These are phyloP conservation scores for Linyphia triangularis DNA, from an alignment of 2,888 invertebrate genomes.

Conservation along the genomic window DNA sequence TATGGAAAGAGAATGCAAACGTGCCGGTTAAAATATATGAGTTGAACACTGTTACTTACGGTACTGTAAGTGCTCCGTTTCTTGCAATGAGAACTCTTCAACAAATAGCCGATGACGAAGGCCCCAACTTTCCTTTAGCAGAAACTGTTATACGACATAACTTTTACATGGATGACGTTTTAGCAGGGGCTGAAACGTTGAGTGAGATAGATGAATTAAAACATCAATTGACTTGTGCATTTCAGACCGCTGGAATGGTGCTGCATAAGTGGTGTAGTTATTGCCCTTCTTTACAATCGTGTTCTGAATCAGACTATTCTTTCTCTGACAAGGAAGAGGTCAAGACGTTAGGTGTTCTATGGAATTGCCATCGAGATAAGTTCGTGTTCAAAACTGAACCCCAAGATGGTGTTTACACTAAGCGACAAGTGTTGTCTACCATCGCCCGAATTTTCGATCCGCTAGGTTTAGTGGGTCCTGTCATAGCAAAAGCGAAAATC, in stretches of 20 bases:
- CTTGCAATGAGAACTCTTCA: background rate
- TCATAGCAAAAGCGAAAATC: conserved; percentile 9
- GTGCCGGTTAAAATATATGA: background rate
- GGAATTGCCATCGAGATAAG: background rate
- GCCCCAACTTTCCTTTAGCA: background rate
- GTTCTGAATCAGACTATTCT: background rate
- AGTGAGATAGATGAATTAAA: background rate
- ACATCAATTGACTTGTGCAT: background rate
- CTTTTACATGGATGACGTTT: conserved; percentile 20
- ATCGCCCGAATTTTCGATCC: conserved; percentile 2
- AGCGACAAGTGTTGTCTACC: background rate
- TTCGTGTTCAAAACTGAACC: background rate
- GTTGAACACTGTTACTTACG: background rate
- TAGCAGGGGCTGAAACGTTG: background rate
- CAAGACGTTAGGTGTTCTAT: background rate
- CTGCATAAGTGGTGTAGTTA: conserved; percentile 5
- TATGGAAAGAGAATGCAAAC: background rate
- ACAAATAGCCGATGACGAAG: background rate
- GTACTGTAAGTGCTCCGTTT: conserved; percentile 18
- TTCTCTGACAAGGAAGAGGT: background rate
- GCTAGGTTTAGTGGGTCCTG: background rate
- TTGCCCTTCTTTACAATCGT: background rate
- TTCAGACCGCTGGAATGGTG: background rate
- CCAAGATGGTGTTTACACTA: background rate
- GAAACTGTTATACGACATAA: background rate